Evolutionary conservation across 2,797 vertebrate genomes (phyloP), one percentile per base, ranked within the genome.

Genomic region (Pachyuromys duprasi): DNA sequence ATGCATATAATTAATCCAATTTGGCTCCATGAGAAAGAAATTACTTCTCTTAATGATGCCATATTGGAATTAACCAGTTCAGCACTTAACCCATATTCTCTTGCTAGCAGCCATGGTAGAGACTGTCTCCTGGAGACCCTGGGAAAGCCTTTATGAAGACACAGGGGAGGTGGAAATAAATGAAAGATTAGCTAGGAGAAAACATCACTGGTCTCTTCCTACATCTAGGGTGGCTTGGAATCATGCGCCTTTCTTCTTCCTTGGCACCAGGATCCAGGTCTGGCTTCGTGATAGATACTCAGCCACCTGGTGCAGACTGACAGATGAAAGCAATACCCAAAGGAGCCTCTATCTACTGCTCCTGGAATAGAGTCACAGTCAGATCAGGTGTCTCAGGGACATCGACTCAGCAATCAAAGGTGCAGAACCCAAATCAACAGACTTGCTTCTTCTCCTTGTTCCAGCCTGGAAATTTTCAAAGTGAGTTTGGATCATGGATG

Each of bases 261-360:
- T 76, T 57, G 45, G 67, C 57, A 22, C 7, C 33, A 0, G 62
- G 15, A 9, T 31, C 80, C 39, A 76, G 62, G 94, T 31, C 96
- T 89, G 5, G 72, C 80, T 96, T 97, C 88, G 82, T 90, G 95
- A 65, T 87, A 63, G 15, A 69, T 17, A 79, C 96, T 78, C 79
- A 91, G 95, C 60, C 90, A 89, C 94, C 94, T 93, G 86, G 95
- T 65, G 36, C 36, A 97, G 96, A 90, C 84, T 94, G 74, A 96
- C 96, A 82, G 96, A 92, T 97, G 94, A 97, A 97, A 97, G 96
- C 93, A 97, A 97, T 92, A 96, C 96, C 91, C 97, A 97, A 75
- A 79, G 15, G 93, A 94, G 53, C 84, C 88, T 97, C 94, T 86
- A 82, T 95, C 96, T 94, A 24, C 87, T 86, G 90, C 83, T 89